Percentiles rank a stretch among this genome's conserved stretches.
Evolutionary conservation across 2,888 invertebrate species (phyloP).

Genomic region (Leptinotarsa juncta): DNA sequence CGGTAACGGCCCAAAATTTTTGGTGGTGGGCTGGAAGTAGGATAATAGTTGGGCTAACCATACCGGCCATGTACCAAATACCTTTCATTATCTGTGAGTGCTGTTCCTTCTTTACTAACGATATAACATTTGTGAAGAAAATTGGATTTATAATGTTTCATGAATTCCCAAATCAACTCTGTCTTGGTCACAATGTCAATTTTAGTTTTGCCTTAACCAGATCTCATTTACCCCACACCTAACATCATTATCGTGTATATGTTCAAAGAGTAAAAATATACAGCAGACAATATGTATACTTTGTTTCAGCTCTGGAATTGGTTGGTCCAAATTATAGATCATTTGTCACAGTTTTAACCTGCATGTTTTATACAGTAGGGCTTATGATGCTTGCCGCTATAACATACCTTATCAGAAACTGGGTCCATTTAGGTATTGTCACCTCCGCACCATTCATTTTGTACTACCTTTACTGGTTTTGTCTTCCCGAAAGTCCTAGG

Average conservation of each 20-base stretch:
- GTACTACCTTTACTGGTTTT: constrained; percentile 87
- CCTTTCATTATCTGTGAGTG: constrained; percentile 92
- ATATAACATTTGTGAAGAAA: not conserved
- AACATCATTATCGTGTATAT: too few relatives aligned
- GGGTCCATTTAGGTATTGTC: constrained; percentile 82
- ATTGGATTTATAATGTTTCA: not conserved
- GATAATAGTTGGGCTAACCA: constrained; percentile 87
- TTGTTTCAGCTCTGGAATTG: constrained; percentile 82
- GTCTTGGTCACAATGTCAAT: too few relatives aligned
- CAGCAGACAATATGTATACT: too few relatives aligned
- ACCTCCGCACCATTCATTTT: constrained; percentile 88
- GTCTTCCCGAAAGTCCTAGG: constrained; percentile 90
- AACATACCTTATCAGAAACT: constrained; percentile 87
- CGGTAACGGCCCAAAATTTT: constrained; percentile 82
- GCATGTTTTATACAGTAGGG: constrained; percentile 89
- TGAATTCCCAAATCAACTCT: too few relatives aligned
- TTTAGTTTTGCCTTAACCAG: too few relatives aligned
- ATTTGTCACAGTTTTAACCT: constrained; percentile 92
- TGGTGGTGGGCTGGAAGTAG: constrained; percentile 87
- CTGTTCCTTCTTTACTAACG: not conserved
- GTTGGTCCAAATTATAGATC: constrained; percentile 93
- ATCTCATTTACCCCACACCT: too few relatives aligned
- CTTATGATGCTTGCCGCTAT: constrained; percentile 85
- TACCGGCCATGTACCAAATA: constrained; percentile 93
- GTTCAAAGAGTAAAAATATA: too few relatives aligned